phyloP scores from a whole-genome alignment of 1,140 invertebrate genomes.

The Neodiprion pinetum region DNA sequence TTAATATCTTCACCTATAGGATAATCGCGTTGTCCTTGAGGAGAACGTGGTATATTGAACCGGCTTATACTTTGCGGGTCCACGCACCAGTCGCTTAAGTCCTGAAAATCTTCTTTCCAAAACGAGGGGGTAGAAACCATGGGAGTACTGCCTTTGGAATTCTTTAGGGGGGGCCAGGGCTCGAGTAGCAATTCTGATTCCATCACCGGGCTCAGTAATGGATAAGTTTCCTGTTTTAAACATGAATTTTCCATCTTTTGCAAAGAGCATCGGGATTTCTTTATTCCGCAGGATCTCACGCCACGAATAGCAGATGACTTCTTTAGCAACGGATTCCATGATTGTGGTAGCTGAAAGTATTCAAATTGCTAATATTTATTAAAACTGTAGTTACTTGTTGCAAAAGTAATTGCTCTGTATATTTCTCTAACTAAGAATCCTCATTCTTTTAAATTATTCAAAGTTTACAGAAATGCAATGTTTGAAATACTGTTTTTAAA shows the following conservation, averaged over 20 bases:
- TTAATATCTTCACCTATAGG: constrained; percentile 55
- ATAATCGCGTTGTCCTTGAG: constrained; percentile 53
- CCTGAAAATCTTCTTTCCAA: constrained; percentile 60
- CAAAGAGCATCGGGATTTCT: constrained; percentile 14
- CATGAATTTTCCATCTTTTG: constrained; percentile 28
- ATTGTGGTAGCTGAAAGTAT: constrained; percentile 44
- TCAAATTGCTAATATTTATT: neutral
- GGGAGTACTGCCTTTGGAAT: constrained; percentile 18
- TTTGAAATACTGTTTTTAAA: neutral
- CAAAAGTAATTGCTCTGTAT: neutral
- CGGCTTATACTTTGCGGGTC: constrained; percentile 25
- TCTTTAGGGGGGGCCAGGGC: constrained; percentile 28
- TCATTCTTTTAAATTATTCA: constrained; percentile 9
- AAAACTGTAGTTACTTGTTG: too few relatives aligned
- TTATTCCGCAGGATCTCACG: constrained; percentile 51
- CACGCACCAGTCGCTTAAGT: constrained; percentile 55
- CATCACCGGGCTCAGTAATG: constrained; percentile 42
- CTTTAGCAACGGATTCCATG: constrained; percentile 49
- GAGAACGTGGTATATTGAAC: constrained; percentile 14
- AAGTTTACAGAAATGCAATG: constrained; percentile 16
- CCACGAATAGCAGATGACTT: constrained; percentile 55
- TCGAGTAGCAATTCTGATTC: constrained; percentile 41
- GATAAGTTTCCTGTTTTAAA: constrained; percentile 37
- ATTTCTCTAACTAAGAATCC: constrained; percentile 1
- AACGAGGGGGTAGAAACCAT: constrained; percentile 24